Evolutionary conservation across 2,888 invertebrate species (phyloP), one percentile per base, ranked within the genome.

Genomic region (Nemurella pictetii): DNA sequence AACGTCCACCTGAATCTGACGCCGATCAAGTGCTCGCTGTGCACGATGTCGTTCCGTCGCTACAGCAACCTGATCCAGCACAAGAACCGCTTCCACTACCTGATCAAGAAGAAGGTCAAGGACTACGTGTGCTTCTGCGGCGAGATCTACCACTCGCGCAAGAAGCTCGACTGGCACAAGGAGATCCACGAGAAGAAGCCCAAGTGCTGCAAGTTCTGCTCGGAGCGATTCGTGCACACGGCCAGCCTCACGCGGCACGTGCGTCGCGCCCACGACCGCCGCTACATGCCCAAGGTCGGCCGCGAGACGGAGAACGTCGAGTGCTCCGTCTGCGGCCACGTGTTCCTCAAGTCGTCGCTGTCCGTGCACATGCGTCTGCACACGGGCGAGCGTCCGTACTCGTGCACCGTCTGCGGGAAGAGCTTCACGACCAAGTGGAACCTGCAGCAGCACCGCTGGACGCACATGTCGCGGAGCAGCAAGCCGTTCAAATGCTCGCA

Each of bases 341-440:
- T 95, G 86, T 96, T 96, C 90, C 92, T 97, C 85, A 93, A 95
- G 86, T 93, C 95, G 9, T 96, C 96, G 86, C 92, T 97, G 83
- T 95, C 95, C 86, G 94, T 95, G 4, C 97, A 97, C 89, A 93
- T 97, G 90, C 93, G 93, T 28, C 95, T 95, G 83, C 97, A 97
- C 91, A 94, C 93, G 87, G 94, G 96, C 87, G 92, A 94, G 89
- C 92, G 94, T 84, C 96, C 96, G n/a, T 95, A 93, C 91, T 92
- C 94, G 86, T 97, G 97, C 90, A 92, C 94, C 84, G 94, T 97
- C 84, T 97, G 97, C 91, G 95, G 94, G 89, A 97, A 96, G 89
- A 92, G 94, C 35, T 97, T 97, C 91, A 95, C 95, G 28, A 97
- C 97, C 87, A 96, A 96, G 90, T 97, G 97, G 96, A 97, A 97